Conservation (phyloP, 2,888 invertebrate species). For the Rhyacophila evoluta region DNA sequence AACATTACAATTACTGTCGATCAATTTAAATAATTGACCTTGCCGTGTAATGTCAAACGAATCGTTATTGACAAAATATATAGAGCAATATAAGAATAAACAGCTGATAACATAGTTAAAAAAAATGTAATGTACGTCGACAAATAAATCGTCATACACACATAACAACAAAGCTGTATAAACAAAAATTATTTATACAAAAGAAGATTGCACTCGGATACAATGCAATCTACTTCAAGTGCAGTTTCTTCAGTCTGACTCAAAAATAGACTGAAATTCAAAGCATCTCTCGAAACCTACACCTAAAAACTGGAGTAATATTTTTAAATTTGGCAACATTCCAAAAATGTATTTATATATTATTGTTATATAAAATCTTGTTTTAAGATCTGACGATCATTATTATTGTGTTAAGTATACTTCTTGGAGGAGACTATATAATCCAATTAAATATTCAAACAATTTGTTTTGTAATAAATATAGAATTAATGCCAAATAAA, state of each 20-base stretch:
- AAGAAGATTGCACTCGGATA: neutral
- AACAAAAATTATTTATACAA: neutral
- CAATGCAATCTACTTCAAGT: neutral
- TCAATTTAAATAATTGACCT: neutral
- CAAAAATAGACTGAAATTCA: neutral
- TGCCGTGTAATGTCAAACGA: neutral
- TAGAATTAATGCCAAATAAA: too few species aligned
- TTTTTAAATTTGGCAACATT: neutral
- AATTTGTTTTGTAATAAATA: too few species aligned
- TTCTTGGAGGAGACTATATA: too few species aligned
- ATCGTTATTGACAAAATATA: neutral
- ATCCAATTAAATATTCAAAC: too few species aligned
- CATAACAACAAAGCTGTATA: neutral
- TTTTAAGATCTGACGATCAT: too few species aligned
- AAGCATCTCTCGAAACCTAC: neutral
- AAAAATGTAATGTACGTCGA: neutral
- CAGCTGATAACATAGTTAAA: neutral
- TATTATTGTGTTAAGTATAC: too few species aligned
- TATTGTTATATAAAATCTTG: too few species aligned
- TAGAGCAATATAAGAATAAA: neutral
- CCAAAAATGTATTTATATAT: conserved; percentile 19
- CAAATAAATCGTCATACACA: neutral
- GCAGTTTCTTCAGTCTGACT: neutral
- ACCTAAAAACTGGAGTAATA: neutral
- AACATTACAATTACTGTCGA: neutral